Evolutionary conservation across 2,888 invertebrate species (phyloP), one percentile per base, ranked within the genome.

Genomic region (Busseola fusca): DNA sequence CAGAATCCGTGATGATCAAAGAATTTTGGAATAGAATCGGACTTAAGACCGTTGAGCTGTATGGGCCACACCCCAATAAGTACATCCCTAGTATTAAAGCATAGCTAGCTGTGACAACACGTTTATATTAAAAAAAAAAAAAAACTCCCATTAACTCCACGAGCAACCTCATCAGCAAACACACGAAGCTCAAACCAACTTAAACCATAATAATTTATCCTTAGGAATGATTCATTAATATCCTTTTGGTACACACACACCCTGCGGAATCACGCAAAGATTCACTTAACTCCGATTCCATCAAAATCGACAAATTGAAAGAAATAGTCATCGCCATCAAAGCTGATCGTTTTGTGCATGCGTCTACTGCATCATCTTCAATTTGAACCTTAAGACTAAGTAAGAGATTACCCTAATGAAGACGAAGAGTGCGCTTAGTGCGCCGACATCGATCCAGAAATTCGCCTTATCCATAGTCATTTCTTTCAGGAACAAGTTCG

Each of bases 371-470:
- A 96, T 95, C 95, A 95, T 96, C 87, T 95, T 95, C 89, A 98
- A 94, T 92, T 98, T 98, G 93, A 98, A 97, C 91, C 98, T 97
- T 88, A 99, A 96, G 80, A 98, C 97, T 92, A 98, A 97, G 91
- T 98, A 98, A 80, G 98, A 97, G 89, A 97, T 96, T 90, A 98
- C 95, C 91, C 98, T 96, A 85, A 98, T 96, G 83, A 97, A 96
- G 82, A 98, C 94, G 90, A 99, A 98, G 88, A 98, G 97, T 64
- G 97, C 97, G 84, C 97, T 93, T 72, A 99, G 95, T n/a, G 98
- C 98, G 27, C 97, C 97, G 21, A 97, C 98, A 93, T 99, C 98
- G 21, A 98, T 95, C 97, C 98, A 98, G 90, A 97, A 98, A 82
- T 97, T 97, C 0, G 97, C 97, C 72, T 97, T 95, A 76, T 97